Conservation (phyloP, 2,888 invertebrate genomes). For the Drosophila leonis region DNA sequence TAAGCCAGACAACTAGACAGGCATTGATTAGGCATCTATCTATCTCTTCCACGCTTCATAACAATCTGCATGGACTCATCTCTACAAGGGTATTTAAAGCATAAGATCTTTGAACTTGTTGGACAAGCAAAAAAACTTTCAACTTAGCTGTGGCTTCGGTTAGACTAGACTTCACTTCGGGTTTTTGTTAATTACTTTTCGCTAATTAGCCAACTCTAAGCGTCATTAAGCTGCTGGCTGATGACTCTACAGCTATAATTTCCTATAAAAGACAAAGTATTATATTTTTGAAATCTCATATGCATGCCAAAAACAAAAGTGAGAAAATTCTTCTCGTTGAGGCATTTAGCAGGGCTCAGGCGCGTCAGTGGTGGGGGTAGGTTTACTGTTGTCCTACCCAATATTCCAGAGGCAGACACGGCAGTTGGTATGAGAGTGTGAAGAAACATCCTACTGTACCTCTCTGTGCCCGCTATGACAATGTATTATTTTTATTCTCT, state of each 20-base stretch:
- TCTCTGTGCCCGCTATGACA: conserved; percentile 19
- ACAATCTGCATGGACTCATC: not conserved
- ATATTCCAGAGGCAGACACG: not conserved
- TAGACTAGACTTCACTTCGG: not conserved
- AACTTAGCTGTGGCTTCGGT: not conserved
- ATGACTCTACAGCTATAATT: conserved; percentile 8
- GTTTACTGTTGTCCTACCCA: not conserved
- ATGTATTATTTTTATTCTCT: conserved; percentile 26
- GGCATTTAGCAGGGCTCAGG: conserved; percentile 42
- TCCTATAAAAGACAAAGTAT: conserved; percentile 60
- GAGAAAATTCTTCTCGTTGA: conserved; percentile 16
- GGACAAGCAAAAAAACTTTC: not conserved
- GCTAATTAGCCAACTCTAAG: conserved; percentile 11
- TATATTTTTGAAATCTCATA: conserved; percentile 70
- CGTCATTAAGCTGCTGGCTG: conserved; percentile 4
- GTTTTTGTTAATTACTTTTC: conserved; percentile 3
- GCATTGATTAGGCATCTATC: not conserved
- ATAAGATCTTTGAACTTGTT: not conserved
- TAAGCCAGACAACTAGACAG: not conserved
- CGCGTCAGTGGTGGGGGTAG: not conserved
- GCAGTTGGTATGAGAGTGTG: not conserved
- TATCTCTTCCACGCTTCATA: not conserved
- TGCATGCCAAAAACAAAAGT: conserved; percentile 55
- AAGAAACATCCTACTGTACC: not conserved
- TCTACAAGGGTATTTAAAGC: not conserved